Evolutionary conservation across 92 coral and sea anemone species (phyloP).

Genomic region (Ricordea florida): DNA sequence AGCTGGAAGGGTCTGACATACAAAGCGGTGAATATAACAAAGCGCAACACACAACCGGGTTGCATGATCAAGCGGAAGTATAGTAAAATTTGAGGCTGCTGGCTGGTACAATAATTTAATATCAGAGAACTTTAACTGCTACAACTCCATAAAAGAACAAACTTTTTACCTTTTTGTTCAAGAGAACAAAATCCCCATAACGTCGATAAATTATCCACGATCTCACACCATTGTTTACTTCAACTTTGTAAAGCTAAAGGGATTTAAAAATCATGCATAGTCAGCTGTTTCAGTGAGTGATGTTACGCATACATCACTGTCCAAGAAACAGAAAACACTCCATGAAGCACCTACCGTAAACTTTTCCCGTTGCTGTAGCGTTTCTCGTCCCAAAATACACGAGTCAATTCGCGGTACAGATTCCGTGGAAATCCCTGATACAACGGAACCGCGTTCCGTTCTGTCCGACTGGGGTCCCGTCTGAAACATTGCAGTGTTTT

Average conservation of each 20-base stretch:
- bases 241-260: constrained; percentile 85
- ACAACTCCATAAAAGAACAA: neutral
- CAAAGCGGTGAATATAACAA: neutral
- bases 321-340: neutral
- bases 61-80: neutral
- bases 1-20: neutral
- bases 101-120: neutral
- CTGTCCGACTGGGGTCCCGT: no score
- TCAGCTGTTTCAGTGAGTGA: neutral
- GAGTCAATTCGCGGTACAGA: constrained; percentile 76
- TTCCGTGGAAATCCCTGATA: constrained; percentile 23
- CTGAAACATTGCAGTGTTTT: no score
- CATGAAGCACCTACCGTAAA: constrained; percentile 62
- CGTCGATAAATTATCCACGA: constrained; percentile 92
- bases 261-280: neutral
- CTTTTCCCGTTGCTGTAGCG: constrained; percentile 79
- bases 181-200: constrained; percentile 87
- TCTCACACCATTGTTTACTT: constrained; percentile 75
- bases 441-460: neutral
- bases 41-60: neutral
- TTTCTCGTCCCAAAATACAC: constrained; percentile 68
- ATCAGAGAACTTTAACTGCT: no score
- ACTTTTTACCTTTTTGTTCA: constrained; percentile 85
- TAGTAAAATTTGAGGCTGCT: neutral
- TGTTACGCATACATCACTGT: neutral